These are phyloP conservation scores for Cheilosia variabilis DNA, from an alignment of 2,888 invertebrate genomes.

Conservation along the genomic window DNA sequence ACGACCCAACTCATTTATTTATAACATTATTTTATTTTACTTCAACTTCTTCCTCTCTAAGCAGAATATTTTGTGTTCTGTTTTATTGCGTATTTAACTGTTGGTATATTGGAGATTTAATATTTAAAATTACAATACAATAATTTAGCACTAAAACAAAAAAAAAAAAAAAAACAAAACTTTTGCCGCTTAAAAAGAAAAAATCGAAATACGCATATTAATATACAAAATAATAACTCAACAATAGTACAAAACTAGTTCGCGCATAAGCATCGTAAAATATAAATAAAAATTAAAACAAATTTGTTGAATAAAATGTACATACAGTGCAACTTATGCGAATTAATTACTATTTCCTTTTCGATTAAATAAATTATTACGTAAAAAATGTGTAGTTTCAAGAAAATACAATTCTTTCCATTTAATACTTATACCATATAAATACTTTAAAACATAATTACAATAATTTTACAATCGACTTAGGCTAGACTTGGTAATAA, in stretches of 20 bases:
- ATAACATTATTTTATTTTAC: conserved; percentile 64
- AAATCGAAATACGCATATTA: conserved; percentile 16
- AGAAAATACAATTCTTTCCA: conserved; percentile 32
- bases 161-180: conserved; percentile 5
- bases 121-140: conserved; percentile 33
- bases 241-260: conserved; percentile 47
- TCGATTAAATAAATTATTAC: conserved; percentile 57
- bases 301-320: conserved; percentile 48
- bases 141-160: conserved; percentile 49
- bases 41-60: conserved; percentile 54
- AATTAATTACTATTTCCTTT: conserved; percentile 6
- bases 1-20: neutral
- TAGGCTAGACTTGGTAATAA: conserved; percentile 63
- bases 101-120: conserved; percentile 38
- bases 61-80: conserved; percentile 49
- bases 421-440: conserved; percentile 43
- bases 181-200: conserved; percentile 24
- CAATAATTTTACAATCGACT: conserved; percentile 46
- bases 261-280: conserved; percentile 32
- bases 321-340: conserved; percentile 45
- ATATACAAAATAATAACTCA: conserved; percentile 58
- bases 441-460: conserved; percentile 44
- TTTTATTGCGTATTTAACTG: conserved; percentile 63
- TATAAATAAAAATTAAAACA: conserved; percentile 47
- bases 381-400: conserved; percentile 44